A percentile compares a stretch with the other conserved stretches of the same genome.
Conservation (phyloP, 2,113 vertebrate genomes). For the Aegithalos caudatus region DNA sequence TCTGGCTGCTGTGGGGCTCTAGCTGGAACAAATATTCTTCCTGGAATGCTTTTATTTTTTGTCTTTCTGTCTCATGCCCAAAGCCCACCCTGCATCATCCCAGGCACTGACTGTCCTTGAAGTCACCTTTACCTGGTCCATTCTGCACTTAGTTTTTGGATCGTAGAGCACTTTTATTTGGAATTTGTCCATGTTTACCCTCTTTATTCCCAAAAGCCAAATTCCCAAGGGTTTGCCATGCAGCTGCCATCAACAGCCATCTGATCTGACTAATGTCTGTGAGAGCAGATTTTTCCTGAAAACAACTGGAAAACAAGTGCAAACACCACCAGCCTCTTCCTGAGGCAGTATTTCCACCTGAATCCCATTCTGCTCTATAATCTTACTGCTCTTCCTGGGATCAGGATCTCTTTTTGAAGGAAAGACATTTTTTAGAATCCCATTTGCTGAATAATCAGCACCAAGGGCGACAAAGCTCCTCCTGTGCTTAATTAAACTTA, state of each 20-base stretch:
- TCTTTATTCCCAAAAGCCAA: background rate
- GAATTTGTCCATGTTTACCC: background rate
- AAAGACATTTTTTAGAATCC: background rate
- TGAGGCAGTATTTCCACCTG: background rate
- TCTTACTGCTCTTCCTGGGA: background rate
- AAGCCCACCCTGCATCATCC: background rate
- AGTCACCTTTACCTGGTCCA: background rate
- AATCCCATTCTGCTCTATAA: background rate
- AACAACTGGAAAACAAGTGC: background rate
- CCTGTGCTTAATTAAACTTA: background rate
- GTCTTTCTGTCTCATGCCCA: background rate
- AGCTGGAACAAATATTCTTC: background rate
- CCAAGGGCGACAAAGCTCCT: background rate
- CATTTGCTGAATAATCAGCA: background rate
- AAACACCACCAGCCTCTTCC: background rate
- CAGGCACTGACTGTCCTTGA: background rate
- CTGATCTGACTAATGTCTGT: background rate
- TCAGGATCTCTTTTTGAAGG: background rate
- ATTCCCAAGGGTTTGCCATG: background rate
- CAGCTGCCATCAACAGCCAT: background rate
- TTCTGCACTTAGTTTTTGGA: background rate
- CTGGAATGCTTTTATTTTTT: no score
- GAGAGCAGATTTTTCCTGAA: background rate
- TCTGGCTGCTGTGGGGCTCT: background rate
- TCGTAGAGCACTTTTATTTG: background rate